Conservation (phyloP, 2,888 invertebrate genomes). For the Aphelenchoides bicaudatus region DNA sequence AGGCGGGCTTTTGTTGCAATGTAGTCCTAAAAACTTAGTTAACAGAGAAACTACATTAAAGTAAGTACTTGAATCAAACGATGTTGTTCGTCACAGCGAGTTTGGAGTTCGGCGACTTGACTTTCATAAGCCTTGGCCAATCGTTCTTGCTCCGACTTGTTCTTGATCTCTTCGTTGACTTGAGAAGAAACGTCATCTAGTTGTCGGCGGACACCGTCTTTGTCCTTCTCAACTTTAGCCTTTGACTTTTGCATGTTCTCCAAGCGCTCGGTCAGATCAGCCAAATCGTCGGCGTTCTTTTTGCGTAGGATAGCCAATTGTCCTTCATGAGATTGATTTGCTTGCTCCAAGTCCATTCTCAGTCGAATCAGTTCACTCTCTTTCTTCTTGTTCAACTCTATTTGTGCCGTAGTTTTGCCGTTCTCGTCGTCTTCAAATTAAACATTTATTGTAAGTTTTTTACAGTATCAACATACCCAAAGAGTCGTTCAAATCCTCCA, state of each 20-base stretch:
- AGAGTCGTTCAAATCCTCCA: constrained; percentile 93
- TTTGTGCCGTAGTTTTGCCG: constrained; percentile 92
- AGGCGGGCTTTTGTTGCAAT: constrained; percentile 79
- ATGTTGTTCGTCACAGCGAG: constrained; percentile 93
- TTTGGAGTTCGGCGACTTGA: constrained; percentile 85
- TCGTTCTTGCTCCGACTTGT: constrained; percentile 52
- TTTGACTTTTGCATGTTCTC: constrained; percentile 99
- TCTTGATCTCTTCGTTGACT: constrained; percentile 53
- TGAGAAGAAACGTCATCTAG: constrained; percentile 51
- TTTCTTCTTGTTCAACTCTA: constrained; percentile 95
- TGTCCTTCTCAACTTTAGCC: constrained; percentile 74
- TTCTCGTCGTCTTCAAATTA: constrained; percentile 70
- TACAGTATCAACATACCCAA: too few relatives aligned
- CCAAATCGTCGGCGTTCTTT: constrained; percentile 98
- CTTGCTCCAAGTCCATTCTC: constrained; percentile 94
- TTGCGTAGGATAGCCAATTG: constrained; percentile 93
- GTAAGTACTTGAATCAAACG: constrained; percentile 70
- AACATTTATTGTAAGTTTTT: too few relatives aligned
- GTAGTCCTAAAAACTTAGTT: constrained; percentile 70
- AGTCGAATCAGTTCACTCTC: constrained; percentile 98
- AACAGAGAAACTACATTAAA: background rate
- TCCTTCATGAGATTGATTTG: constrained; percentile 90
- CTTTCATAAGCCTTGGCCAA: constrained; percentile 54
- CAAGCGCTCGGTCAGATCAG: constrained; percentile 98
- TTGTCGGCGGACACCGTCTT: constrained; percentile 47